Conservation (phyloP, 2,113 vertebrate species). For the Rhea americana region DNA sequence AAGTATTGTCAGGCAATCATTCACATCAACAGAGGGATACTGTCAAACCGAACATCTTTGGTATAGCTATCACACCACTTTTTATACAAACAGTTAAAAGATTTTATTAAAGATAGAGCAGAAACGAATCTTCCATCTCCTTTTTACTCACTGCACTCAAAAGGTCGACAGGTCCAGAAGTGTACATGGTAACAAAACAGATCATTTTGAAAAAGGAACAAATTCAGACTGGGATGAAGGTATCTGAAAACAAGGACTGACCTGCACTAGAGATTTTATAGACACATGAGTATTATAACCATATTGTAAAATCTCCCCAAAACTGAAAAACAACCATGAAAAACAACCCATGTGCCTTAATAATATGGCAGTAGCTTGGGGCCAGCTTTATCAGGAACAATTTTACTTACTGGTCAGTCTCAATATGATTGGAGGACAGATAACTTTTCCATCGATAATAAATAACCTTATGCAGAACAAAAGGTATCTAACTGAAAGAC, state of each 20-base stretch:
- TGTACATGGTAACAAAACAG: not conserved
- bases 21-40: constrained; percentile 20
- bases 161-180: not conserved
- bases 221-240: not conserved
- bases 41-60: not conserved
- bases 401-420: not conserved
- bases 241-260: not conserved
- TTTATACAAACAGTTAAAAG: constrained; percentile 34
- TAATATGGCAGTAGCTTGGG: not conserved
- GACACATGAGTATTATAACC: not conserved
- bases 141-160: not conserved
- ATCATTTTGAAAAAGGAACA: not conserved
- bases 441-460: no score
- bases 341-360: not conserved
- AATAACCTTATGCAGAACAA: not conserved
- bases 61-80: not conserved
- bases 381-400: not conserved
- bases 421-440: not conserved
- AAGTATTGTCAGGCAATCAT: constrained; percentile 24
- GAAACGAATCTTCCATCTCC: constrained; percentile 22
- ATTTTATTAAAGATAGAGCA: constrained; percentile 57
- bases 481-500: not conserved
- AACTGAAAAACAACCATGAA: not conserved
- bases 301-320: not conserved
- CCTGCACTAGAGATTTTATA: not conserved